These are phyloP conservation scores for Drosophila quadrilineata DNA, from an alignment of 1,140 invertebrate genomes.

Conservation along the genomic window DNA sequence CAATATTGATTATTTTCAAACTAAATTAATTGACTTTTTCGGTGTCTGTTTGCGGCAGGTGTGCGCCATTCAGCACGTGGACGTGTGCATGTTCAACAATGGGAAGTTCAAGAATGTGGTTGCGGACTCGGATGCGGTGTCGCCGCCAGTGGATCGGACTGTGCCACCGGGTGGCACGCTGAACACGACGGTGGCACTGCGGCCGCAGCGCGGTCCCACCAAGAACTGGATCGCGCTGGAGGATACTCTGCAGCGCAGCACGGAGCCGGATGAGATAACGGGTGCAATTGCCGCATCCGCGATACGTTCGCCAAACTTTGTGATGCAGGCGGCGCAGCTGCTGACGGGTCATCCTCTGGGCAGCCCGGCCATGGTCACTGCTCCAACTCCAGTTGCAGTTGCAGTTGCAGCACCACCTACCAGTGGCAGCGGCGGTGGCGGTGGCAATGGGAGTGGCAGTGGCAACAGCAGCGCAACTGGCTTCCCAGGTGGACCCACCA, in stretches of 20 bases:
- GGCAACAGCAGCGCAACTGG: not conserved
- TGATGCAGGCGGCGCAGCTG: conserved; percentile 46
- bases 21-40: no score
- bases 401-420: conserved; percentile 1
- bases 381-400: conserved; percentile 15
- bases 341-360: conserved; percentile 29
- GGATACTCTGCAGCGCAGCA: conserved; percentile 74
- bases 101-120: conserved; percentile 99
- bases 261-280: conserved; percentile 77
- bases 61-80: conserved; percentile 96
- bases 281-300: conserved; percentile 75
- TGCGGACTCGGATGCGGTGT: conserved; percentile 89
- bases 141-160: conserved; percentile 54
- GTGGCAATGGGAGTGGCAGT: not conserved
- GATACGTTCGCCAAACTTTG: conserved; percentile 67
- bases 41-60: conserved; percentile 83
- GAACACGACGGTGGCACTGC: conserved; percentile 85
- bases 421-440: not conserved
- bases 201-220: conserved; percentile 85
- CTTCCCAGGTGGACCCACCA: no score
- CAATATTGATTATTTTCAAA: no score
- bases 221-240: conserved; percentile 81
- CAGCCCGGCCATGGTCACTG: conserved; percentile 57
- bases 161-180: conserved; percentile 85
- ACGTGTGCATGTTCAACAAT: conserved; percentile 99